phyloP scores from a whole-genome alignment of 2,888 invertebrate genomes.

The Ptychoptera contaminata region DNA sequence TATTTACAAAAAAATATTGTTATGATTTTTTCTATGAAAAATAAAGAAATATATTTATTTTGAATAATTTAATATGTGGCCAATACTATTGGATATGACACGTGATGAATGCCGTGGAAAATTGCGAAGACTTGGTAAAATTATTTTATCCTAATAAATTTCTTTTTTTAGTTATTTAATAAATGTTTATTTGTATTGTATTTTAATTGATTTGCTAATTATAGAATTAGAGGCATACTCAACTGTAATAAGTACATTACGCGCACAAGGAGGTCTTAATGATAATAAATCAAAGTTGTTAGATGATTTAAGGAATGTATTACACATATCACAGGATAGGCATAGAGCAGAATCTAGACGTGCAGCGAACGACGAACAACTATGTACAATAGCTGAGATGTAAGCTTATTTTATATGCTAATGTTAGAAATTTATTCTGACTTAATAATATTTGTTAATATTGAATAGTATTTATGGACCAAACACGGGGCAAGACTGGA shows the following conservation, averaged over 20 bases:
- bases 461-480: slow-evolving; percentile 43
- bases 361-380: slow-evolving; percentile 80
- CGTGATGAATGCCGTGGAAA: slow-evolving; percentile 79
- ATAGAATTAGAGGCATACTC: slow-evolving; percentile 86
- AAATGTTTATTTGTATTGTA: background rate
- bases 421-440: background rate
- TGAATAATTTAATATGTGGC: slow-evolving; percentile 32
- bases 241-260: slow-evolving; percentile 72
- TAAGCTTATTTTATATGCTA: slow-evolving; percentile 33
- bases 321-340: slow-evolving; percentile 78
- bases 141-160: background rate
- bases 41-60: background rate
- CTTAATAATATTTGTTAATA: background rate
- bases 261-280: slow-evolving; percentile 81
- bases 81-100: slow-evolving; percentile 64
- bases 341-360: slow-evolving; percentile 84
- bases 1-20: slow-evolving; percentile 2
- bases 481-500: slow-evolving; percentile 61
- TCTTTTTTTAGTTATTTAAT: background rate
- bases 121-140: slow-evolving; percentile 68
- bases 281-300: slow-evolving; percentile 70
- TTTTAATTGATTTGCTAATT: slow-evolving; percentile 17
- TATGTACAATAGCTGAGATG: slow-evolving; percentile 81
- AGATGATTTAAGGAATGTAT: slow-evolving; percentile 62
- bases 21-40: background rate